Base-by-base conservation (phyloP, 1,140 invertebrate species). In the Hermetia illucens region DNA sequence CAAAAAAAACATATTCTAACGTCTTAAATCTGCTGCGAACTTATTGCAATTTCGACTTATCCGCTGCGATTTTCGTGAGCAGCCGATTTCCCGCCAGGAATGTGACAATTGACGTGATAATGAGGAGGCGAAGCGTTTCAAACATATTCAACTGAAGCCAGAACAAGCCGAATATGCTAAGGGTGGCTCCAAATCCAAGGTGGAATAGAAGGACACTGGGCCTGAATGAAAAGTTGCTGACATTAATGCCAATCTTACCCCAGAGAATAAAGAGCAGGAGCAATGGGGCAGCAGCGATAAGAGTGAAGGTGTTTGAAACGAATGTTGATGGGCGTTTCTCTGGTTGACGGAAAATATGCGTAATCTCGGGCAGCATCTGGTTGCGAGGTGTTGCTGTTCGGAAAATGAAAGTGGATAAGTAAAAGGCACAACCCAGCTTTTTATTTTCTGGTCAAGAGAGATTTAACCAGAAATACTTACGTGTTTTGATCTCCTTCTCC, bases 121-220 rank as follows among this genome's bases (percentile, higher is more conserved):
- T 67, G 29, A 98, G 69, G 65, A 90, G 93, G 45, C 86, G 80
- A 49, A 95, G 65, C n/a, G 93, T 94, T 35, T 81, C 74, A 65
- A 98, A 98, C 94, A 98, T 98, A 51, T 92, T 81, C 40, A 97
- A 65, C 53, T 82, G 70, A 34, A 92, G 58, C 89, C 91, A 98
- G 62, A 97, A 93, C 44, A 83, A 63, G 33, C 74, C 79, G 62
- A 93, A 97, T 20, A 97, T 69, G 4, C 65, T 71, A 52, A 97
- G 82, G 32, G 94, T 91, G 36, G 71, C 82, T 79, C 66, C 70
- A 29, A 94, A 71, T 42, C 88, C 84, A 2, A 79, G 38, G 65
- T 96, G 92, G 67, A 97, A 98, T 27, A 80, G 69, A 36, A 95
- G 51, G 4, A 88, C 81, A 58, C 78, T 82, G 8, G 85, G 52